These are phyloP conservation scores for Hirtodrosophila alboralis DNA, from an alignment of 2,888 invertebrate species.

Conservation along the genomic window DNA sequence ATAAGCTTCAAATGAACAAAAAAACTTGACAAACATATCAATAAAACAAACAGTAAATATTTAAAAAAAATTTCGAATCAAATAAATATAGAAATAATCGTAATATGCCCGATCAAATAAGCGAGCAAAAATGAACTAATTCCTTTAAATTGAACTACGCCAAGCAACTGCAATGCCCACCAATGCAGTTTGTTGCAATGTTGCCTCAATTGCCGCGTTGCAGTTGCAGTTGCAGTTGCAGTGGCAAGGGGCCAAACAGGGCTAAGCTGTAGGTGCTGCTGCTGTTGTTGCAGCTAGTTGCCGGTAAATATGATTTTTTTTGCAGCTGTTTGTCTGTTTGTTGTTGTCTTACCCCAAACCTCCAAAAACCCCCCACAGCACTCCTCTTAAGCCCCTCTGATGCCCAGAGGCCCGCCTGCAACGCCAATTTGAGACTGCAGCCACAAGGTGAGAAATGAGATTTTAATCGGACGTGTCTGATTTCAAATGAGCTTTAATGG, in stretches of 20 bases:
- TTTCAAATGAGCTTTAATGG: conserved; percentile 85
- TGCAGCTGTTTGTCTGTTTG: conserved; percentile 67
- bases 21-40: too few species aligned
- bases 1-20: too few species aligned
- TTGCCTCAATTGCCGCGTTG: conserved; percentile 31
- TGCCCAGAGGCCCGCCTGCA: conserved; percentile 5
- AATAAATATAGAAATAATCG: too few species aligned
- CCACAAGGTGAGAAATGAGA: conserved; percentile 84
- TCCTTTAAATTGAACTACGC: too few species aligned
- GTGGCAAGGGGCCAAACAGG: conserved; percentile 7
- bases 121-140: too few species aligned
- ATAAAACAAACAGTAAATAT: too few species aligned
- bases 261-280: conserved; percentile 13
- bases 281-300: conserved; percentile 28
- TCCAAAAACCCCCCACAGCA: neutral
- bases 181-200: too few species aligned
- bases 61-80: too few species aligned
- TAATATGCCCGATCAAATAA: too few species aligned
- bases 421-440: conserved; percentile 70
- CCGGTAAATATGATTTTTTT: conserved; percentile 70
- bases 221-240: conserved; percentile 31
- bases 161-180: too few species aligned
- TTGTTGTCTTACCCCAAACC: conserved; percentile 48
- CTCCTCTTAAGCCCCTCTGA: too few species aligned
- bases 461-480: conserved; percentile 85